Base-by-base conservation (phyloP, 1,140 invertebrate genomes). In the Drosophila fuyamai region DNA sequence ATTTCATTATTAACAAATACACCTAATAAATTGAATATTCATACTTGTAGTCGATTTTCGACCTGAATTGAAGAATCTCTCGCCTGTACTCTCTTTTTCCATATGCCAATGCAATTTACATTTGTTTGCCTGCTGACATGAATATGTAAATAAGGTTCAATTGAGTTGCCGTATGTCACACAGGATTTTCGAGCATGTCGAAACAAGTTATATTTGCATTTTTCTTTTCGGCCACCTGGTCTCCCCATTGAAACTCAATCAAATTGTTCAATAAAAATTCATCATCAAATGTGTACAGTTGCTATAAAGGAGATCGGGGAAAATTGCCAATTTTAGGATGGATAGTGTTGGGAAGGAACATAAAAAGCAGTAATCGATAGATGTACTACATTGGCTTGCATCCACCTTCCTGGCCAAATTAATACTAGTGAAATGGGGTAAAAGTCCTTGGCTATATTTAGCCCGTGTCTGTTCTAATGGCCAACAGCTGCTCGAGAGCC, bases 371-470 rank as follows among this genome's bases (percentile, higher is more conserved):
- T 27, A 18, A 61, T 44, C 40, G 18, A 44, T 35, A 8, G n/a
- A 38, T 12, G 14, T 40, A 46, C 40, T 70, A 40, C 9, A 43
- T 18, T 41, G 35, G 29, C 46, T 32, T 32, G 14, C 43, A 14
- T 48, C n/a, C 35, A 32, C 4, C 23, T 32, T 38, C 35, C 16
- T n/a, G 14, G 27, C 18, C 8, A 35, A 56, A 38, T 13, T 38
- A 41, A 44, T 40, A 35, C 35, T 32, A 14, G 27, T 53, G 50
- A 10, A 27, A 56, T 2, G 57, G 58, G 58, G 18, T 23, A 56
- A 35, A 43, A 46, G 61, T 71, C 54, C 67, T 63, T 72, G 61
- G 38, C 47, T 82, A 86, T 67, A 53, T 79, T 50, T 76, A 86
- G 48, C 29, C 12, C 43, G 27, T 43, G 43, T 54, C 58, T 35